Evolutionary conservation across 2,113 vertebrate genomes (phyloP), one percentile per base, ranked within the genome.

Genomic region (Oreocharis arfaki): DNA sequence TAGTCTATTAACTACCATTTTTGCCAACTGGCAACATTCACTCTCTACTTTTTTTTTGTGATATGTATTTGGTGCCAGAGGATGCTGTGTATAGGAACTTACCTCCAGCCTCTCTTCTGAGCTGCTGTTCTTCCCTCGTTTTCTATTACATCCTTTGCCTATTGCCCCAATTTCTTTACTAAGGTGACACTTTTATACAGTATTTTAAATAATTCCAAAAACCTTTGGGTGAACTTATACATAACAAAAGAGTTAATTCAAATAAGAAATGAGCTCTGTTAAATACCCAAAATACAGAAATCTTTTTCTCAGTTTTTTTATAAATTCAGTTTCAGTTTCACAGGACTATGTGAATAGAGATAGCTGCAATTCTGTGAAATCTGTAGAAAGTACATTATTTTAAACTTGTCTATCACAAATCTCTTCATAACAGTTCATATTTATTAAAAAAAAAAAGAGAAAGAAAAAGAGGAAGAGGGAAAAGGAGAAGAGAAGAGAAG

Each of bases 401-500:
- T 61, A 75, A 82, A 65, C 18, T 65, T 61, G 46, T 20, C 32
- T 33, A 30, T 73, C 39, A 84, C 27, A 70, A 75, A 63, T 32
- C 11, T 84, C 39, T 64, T 69, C 11, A 8, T 59, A 81, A 69
- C 10, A 37, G 39, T 46, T 24, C 22, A 50, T 33, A 20, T 35
- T 57, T 41, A 53, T 23, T 4, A 15, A 17, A 27, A 73, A 30
- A 67, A 8, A 1, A 6, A 53, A 23, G 9, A 26, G 7, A 33
- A 28, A 28, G 6, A 57, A 19, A 8, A 4, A 26, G 3, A 9
- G 6, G 13, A 10, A 13, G 3, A 15, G 11, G 5, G 7, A 20
- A 1, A 8, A 10, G 8, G 2, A 47, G 4, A 3, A 6, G 3
- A 7, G 4, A 2, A 7, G 6, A 3, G 27, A 17, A 10, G 8